Base-by-base conservation (phyloP, 2,113 vertebrate species). In the Theropithecus gelada region DNA sequence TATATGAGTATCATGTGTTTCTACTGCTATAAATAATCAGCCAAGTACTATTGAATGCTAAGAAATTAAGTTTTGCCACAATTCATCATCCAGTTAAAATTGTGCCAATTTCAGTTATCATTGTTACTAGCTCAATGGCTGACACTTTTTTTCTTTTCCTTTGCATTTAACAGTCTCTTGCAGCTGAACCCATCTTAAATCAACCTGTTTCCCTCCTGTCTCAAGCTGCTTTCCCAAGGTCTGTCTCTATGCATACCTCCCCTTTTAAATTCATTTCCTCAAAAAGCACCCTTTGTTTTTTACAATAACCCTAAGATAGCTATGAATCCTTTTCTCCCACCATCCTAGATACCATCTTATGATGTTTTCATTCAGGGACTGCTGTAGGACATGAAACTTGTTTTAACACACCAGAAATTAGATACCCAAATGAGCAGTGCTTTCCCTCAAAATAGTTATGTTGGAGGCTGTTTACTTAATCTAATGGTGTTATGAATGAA, bases 191-290 rank as follows among this genome's bases (percentile, higher is more conserved):
- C 20, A 14, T 38, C 20, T 66, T 79, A 83, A 94, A 76, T 61
- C 64, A 94, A 84, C 61, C n/a, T 75, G 40, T 59, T 23, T 80
- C 90, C 52, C 59, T 75, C 45, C 35, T 84, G 20, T 72, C 43
- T 64, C 55, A 64, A 73, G 12, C 55, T 68, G 18, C 70, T 92
- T 40, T 94, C 43, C 73, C 66, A 92, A 84, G 16, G 52, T 96
- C 70, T 43, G 6, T 94, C 52, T 85, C 25, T 92, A 92, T 1
- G 48, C 59, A 72, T 72, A 8, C 10, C 4, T 22, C 35, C n/a
- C 23, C 27, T 96, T 83, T 38, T 32, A 81, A 76, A 82, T 75
- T 79, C 92, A 96, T 89, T 81, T 96, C 64, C 61, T 95, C 6
- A 87, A 92, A 92, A 96, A 87, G 3, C 59, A 61, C 43, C 30